Conservation (phyloP, 2,113 vertebrate species). For the Oophaga pumilio region DNA sequence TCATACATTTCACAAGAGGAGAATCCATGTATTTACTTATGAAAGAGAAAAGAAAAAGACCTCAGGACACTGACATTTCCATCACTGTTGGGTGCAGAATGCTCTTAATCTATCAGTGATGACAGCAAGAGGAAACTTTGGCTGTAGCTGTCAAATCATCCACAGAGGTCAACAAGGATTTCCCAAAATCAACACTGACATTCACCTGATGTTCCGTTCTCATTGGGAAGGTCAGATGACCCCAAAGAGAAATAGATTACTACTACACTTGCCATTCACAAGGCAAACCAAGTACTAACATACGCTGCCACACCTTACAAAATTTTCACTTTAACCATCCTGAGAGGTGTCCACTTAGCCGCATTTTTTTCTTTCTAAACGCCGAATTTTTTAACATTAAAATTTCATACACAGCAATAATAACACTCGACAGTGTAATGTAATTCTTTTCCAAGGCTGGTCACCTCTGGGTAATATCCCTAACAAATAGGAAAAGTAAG, state of each 20-base stretch:
- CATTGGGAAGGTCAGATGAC: background rate
- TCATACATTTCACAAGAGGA: background rate
- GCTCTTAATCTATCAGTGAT: background rate
- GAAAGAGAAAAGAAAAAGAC: background rate
- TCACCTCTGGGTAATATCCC: no score
- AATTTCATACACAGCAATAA: no score
- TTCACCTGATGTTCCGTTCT: background rate
- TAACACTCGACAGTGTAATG: no score
- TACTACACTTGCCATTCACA: background rate
- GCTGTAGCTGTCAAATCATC: constrained; percentile 6
- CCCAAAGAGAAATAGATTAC: background rate
- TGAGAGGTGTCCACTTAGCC: no score
- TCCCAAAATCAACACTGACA: background rate
- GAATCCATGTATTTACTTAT: background rate
- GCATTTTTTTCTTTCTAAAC: no score
- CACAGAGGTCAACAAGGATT: constrained; percentile 9
- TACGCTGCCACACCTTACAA: no score
- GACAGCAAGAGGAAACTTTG: background rate
- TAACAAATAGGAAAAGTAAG: no score
- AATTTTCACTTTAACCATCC: no score
- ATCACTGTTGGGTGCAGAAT: background rate
- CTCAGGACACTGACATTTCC: constrained; percentile 5
- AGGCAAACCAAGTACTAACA: background rate
- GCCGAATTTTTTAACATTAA: no score
- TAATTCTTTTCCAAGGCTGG: no score